Percentiles rank a stretch among this genome's conserved stretches.
Conservation (phyloP, 2,888 invertebrate species). For the Prenolepis imparis region DNA sequence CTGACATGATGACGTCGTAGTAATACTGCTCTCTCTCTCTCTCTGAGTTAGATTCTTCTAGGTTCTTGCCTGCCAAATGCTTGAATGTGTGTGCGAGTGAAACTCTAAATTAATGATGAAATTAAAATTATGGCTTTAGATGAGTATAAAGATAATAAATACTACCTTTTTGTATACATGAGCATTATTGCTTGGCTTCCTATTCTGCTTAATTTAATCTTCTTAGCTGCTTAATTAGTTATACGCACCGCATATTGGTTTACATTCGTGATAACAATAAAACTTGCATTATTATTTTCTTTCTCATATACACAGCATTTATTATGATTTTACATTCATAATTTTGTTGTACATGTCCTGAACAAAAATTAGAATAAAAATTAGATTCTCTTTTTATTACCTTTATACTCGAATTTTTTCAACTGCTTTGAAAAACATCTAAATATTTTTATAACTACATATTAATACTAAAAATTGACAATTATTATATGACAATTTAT, state of each 20-base stretch:
- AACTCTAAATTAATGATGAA: constrained; percentile 76
- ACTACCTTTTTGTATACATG: constrained; percentile 79
- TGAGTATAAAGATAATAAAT: constrained; percentile 79
- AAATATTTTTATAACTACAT: constrained; percentile 54
- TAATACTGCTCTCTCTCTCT: constrained; percentile 81
- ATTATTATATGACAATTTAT: constrained; percentile 59
- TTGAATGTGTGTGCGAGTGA: constrained; percentile 80
- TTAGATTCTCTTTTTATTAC: constrained; percentile 67
- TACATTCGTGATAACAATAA: not conserved
- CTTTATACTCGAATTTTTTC: constrained; percentile 69
- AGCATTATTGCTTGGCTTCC: constrained; percentile 79
- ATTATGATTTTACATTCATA: constrained; percentile 40
- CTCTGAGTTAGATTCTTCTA: constrained; percentile 77
- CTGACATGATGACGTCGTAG: constrained; percentile 96
- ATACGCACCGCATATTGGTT: not conserved
- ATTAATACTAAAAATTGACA: constrained; percentile 51
- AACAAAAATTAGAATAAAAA: constrained; percentile 12
- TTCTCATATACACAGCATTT: constrained; percentile 30
- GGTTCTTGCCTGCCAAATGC: constrained; percentile 84
- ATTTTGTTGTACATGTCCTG: not conserved
- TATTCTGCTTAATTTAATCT: constrained; percentile 67
- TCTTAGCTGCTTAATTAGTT: constrained; percentile 24
- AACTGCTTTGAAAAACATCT: constrained; percentile 14
- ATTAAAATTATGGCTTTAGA: constrained; percentile 80
- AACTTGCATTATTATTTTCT: constrained; percentile 9